Base-by-base conservation (phyloP, 2,888 invertebrate genomes). In the Coecobrya sp. region DNA sequence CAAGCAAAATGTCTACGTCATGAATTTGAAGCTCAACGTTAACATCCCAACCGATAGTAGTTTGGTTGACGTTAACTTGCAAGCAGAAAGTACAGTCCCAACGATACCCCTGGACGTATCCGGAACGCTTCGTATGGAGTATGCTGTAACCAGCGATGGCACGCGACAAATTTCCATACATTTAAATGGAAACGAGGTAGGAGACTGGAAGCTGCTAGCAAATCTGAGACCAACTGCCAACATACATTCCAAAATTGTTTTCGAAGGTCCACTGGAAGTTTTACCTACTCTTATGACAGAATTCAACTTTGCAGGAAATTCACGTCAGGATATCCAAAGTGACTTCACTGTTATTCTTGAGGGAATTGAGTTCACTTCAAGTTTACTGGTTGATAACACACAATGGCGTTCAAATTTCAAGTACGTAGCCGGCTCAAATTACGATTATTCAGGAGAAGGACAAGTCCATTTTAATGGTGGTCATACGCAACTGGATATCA, bases 41-140 rank as follows among this genome's bases (percentile, higher is more conserved):
- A 86, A 86, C 7, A 91, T 94, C 10, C 94, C 95, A 2, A 19
- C 36, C 11, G 62, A 90, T 10, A 87, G 76, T 10, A 87, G 91
- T 55, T 89, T 93, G 73, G 91, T 94, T 16, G 94, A 94, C 45
- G 84, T 95, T 4, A 81, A 92, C 13, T 59, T 94, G 45, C 87
- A 87, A 68, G 94, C 94, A 0, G 91, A 88, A 10, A 94, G 94
- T 55, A 95, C 93, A 52, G 93, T 95, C 10, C 94, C 95, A 3
- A 65, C 89, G 2, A 62, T 93, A 1, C 45, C 89, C 22, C 70
- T 95, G 8, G 93, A 94, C 11, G 93, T 94, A 4, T 93, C 94
- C 0, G 95, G 94, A 19, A 93, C 70, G 5, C 52, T 94, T 8
- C 92, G 93, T 36, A 92, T 93, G 25, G 92, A 93, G 11, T 95